Percentiles rank a stretch among this genome's conserved stretches.
Evolutionary conservation across 2,888 invertebrate genomes (phyloP).

Genomic region (Andrena bicolor): DNA sequence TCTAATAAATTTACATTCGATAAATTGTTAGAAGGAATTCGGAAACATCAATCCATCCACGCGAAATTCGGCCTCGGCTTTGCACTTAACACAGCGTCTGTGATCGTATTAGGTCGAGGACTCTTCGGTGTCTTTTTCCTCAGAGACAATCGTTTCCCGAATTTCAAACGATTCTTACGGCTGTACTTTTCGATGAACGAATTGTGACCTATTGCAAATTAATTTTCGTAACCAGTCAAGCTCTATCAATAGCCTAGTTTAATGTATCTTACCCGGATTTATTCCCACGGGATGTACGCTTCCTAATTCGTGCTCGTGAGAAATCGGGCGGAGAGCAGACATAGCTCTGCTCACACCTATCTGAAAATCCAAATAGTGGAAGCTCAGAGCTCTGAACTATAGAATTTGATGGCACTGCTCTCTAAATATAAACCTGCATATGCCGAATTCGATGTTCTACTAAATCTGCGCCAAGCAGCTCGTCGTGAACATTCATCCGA

Average conservation of each 20-base stretch:
- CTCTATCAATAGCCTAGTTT: background rate
- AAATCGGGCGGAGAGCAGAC: constrained; percentile 89
- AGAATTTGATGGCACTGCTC: constrained; percentile 19
- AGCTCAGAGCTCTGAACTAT: constrained; percentile 11
- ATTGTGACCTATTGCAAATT: constrained; percentile 79
- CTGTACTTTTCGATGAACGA: constrained; percentile 77
- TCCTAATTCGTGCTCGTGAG: constrained; percentile 85
- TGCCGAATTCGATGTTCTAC: constrained; percentile 94
- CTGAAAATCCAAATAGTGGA: constrained; percentile 66
- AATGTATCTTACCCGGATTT: constrained; percentile 89
- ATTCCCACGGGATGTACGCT: constrained; percentile 87
- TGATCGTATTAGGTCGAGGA: constrained; percentile 40
- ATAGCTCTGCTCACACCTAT: constrained; percentile 91
- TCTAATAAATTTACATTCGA: constrained; percentile 68
- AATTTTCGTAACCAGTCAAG: constrained; percentile 22
- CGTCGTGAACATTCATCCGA: constrained; percentile 94
- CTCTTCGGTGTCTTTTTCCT: constrained; percentile 52
- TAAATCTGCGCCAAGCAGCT: constrained; percentile 95
- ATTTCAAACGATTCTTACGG: constrained; percentile 61
- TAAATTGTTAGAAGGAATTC: constrained; percentile 35
- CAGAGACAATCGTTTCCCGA: constrained; percentile 51
- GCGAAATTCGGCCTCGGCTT: constrained; percentile 65
- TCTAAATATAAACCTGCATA: constrained; percentile 86
- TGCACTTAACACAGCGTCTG: constrained; percentile 25
- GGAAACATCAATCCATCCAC: constrained; percentile 72